phyloP scores from a whole-genome alignment of 2,113 vertebrate species.

The Apodemus speciosus region DNA sequence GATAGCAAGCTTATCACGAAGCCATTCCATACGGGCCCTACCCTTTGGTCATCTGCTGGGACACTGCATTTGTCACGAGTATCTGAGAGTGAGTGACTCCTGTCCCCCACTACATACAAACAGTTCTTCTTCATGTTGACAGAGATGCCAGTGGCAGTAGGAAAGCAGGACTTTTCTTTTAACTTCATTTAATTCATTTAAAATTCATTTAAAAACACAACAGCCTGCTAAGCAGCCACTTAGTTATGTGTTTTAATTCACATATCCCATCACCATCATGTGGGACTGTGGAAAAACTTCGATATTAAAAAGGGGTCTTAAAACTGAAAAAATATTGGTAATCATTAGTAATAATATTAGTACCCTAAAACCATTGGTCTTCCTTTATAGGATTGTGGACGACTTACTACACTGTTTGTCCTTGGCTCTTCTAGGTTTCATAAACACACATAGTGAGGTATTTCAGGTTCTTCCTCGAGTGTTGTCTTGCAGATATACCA shows the following conservation, averaged over 20 bases:
- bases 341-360: neutral
- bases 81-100: neutral
- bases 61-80: neutral
- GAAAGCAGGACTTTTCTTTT: neutral
- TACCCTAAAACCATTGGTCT: neutral
- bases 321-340: neutral
- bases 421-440: neutral
- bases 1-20: neutral
- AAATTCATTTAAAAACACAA: slow-evolving; percentile 14
- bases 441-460: neutral
- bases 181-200: too few relatives aligned
- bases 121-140: neutral
- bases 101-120: neutral
- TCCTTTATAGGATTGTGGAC: neutral
- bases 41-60: neutral
- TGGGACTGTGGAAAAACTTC: neutral
- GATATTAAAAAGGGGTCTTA: neutral
- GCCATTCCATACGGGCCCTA: neutral
- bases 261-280: neutral
- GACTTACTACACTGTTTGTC: neutral
- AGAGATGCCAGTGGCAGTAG: neutral
- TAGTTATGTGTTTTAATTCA: neutral
- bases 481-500: neutral
- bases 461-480: neutral
- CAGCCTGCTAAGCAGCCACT: neutral